phyloP scores from a whole-genome alignment of 2,113 vertebrate species.

The Chaetodon auriga region DNA sequence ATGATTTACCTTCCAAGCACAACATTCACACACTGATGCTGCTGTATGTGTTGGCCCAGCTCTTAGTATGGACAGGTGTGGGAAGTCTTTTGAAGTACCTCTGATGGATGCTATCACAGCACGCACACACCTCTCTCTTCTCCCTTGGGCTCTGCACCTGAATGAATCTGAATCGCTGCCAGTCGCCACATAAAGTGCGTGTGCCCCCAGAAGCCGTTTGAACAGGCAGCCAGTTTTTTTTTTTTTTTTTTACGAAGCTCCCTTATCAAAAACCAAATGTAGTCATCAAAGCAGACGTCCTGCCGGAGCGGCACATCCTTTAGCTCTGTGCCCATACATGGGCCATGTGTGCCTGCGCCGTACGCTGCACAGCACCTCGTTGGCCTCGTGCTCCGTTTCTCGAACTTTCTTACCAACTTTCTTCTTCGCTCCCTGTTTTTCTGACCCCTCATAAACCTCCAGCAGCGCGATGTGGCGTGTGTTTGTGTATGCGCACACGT shows the following conservation, averaged over 20 bases:
- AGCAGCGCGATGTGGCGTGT: slow-evolving; percentile 51
- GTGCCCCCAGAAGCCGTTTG: slow-evolving; percentile 14
- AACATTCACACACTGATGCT: slow-evolving; percentile 12
- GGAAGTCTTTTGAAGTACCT: slow-evolving; percentile 41
- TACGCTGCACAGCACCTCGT: not conserved
- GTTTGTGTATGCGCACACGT: slow-evolving; percentile 43
- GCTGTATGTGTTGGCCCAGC: slow-evolving; percentile 29
- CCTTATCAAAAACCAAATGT: slow-evolving; percentile 39
- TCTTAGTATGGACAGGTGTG: slow-evolving; percentile 44
- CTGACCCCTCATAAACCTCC: slow-evolving; percentile 65
- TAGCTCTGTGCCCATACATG: not conserved
- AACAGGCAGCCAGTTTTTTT: slow-evolving; percentile 13
- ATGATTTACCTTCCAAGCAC: slow-evolving; percentile 33
- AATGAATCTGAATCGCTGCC: not conserved
- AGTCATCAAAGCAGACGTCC: slow-evolving; percentile 45
- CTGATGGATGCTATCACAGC: slow-evolving; percentile 22
- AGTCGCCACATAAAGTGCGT: slow-evolving; percentile 18
- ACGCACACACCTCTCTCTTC: not conserved
- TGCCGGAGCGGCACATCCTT: slow-evolving; percentile 22
- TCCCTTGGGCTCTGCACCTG: slow-evolving; percentile 33
- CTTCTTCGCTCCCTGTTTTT: slow-evolving; percentile 52
- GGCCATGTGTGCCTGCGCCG: not conserved
- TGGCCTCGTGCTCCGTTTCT: slow-evolving; percentile 5
- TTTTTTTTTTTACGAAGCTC: not conserved
- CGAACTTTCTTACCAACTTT: slow-evolving; percentile 32